phyloP scores from a whole-genome alignment of 1,140 invertebrate species.

The Dendrolimus kikuchii region DNA sequence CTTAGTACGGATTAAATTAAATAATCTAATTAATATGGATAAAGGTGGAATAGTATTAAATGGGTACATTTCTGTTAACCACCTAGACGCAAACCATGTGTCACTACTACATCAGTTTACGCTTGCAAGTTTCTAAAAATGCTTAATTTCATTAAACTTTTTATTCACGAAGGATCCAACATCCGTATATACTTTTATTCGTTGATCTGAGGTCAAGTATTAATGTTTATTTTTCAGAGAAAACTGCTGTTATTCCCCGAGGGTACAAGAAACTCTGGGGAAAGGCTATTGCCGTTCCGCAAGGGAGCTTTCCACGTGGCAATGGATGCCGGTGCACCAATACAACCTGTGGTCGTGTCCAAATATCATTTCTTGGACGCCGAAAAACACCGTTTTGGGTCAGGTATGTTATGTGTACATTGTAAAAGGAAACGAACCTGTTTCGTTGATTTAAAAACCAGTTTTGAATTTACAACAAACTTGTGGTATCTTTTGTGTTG shows the following conservation, averaged over 20 bases:
- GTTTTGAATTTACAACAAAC: too few relatives aligned
- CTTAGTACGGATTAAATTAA: too few relatives aligned
- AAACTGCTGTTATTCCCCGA: slow-evolving; percentile 86
- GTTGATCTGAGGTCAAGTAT: neutral
- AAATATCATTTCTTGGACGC: slow-evolving; percentile 88
- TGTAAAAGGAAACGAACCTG: too few relatives aligned
- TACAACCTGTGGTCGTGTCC: slow-evolving; percentile 92
- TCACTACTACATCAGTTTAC: neutral
- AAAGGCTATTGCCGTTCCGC: slow-evolving; percentile 85
- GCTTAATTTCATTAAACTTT: too few relatives aligned
- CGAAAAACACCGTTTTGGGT: slow-evolving; percentile 80
- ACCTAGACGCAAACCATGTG: slow-evolving; percentile 12
- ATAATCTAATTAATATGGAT: too few relatives aligned
- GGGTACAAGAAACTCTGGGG: slow-evolving; percentile 80
- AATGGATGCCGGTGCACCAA: slow-evolving; percentile 84
- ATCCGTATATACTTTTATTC: neutral
- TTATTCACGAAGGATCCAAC: too few relatives aligned
- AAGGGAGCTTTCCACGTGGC: slow-evolving; percentile 97
- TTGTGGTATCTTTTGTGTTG: too few relatives aligned
- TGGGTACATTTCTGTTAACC: slow-evolving; percentile 5
- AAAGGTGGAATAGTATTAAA: neutral
- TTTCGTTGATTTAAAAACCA: too few relatives aligned
- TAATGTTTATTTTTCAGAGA: slow-evolving; percentile 66
- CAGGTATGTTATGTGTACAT: slow-evolving; percentile 72
- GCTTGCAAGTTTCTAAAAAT: too few relatives aligned